These are phyloP conservation scores for Clytia hemisphaerica DNA, from an alignment of 30 jellyfish, hydroid and myxozoan genomes.

Conservation along the genomic window DNA sequence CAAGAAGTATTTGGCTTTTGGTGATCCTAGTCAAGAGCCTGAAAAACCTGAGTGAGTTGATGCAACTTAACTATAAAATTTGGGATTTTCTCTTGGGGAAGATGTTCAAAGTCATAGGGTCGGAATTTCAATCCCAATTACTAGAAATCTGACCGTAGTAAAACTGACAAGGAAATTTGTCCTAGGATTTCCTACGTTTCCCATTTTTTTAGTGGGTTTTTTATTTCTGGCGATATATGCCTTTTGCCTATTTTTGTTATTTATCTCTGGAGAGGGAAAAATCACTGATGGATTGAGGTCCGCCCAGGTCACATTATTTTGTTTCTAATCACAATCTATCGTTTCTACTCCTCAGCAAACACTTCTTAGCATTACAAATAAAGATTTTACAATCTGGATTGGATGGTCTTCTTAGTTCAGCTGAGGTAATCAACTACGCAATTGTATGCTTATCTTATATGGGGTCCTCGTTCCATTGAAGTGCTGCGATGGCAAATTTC, in stretches of 20 bases:
- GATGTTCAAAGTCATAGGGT: too few species aligned
- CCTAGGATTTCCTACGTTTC: too few species aligned
- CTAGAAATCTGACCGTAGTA: too few species aligned
- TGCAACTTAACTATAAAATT: not conserved
- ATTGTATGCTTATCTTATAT: not conserved
- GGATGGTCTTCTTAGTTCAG: conserved; percentile 52
- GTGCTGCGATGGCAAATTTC: too few species aligned
- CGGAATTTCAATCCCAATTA: too few species aligned
- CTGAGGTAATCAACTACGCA: conserved; percentile 37
- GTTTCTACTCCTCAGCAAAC: conserved; percentile 16
- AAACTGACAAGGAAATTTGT: too few species aligned
- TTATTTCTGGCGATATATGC: too few species aligned
- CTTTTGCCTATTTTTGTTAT: too few species aligned
- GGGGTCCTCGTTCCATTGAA: not conserved
- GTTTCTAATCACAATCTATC: not conserved
- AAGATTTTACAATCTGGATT: conserved; percentile 39
- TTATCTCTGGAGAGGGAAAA: too few species aligned
- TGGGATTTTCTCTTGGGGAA: not conserved
- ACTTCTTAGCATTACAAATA: conserved; percentile 24
- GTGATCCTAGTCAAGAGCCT: conserved; percentile 40
- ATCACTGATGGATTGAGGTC: too few species aligned
- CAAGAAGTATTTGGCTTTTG: conserved; percentile 42
- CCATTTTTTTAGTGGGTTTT: too few species aligned
- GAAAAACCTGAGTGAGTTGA: conserved; percentile 20
- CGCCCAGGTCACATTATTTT: too few species aligned